A percentile compares a stretch with the other conserved stretches of the same genome.
phyloP scores from a whole-genome alignment of 2,797 vertebrate species.

The Falco novaeseelandiae region DNA sequence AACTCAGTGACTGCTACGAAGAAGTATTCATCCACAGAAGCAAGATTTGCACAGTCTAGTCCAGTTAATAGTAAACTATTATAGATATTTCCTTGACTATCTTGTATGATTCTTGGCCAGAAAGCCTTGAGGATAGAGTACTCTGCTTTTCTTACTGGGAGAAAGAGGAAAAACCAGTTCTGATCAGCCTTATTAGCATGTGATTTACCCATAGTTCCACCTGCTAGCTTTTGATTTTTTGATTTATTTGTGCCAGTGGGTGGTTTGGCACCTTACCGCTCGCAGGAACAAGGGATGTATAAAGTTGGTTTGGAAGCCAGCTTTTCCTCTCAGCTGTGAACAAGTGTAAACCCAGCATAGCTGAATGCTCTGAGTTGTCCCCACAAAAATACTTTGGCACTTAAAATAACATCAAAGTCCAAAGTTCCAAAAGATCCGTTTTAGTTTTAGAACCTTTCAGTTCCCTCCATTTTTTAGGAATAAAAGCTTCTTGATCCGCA shows the following conservation, averaged over 20 bases:
- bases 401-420: background rate
- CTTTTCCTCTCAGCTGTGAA: constrained; percentile 50
- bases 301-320: constrained; percentile 42
- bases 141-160: background rate
- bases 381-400: constrained; percentile 25
- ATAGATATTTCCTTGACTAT: background rate
- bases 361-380: constrained; percentile 1
- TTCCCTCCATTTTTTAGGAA: background rate
- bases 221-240: constrained; percentile 34
- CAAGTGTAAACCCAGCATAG: constrained; percentile 37
- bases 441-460: background rate
- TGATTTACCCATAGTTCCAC: constrained; percentile 49
- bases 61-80: constrained; percentile 12
- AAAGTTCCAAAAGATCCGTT: background rate
- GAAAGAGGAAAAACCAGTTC: constrained; percentile 42
- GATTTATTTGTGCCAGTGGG: constrained; percentile 37
- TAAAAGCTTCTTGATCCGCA: background rate
- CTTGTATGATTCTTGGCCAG: constrained; percentile 42
- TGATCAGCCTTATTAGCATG: constrained; percentile 34
- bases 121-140: constrained; percentile 21
- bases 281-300: constrained; percentile 2
- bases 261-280: constrained; percentile 37
- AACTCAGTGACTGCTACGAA: background rate
- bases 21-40: constrained; percentile 28
- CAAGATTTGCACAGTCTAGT: constrained; percentile 45